These are phyloP conservation scores for Machimus atricapillus DNA, from an alignment of 2,888 invertebrate species.

Conservation along the genomic window DNA sequence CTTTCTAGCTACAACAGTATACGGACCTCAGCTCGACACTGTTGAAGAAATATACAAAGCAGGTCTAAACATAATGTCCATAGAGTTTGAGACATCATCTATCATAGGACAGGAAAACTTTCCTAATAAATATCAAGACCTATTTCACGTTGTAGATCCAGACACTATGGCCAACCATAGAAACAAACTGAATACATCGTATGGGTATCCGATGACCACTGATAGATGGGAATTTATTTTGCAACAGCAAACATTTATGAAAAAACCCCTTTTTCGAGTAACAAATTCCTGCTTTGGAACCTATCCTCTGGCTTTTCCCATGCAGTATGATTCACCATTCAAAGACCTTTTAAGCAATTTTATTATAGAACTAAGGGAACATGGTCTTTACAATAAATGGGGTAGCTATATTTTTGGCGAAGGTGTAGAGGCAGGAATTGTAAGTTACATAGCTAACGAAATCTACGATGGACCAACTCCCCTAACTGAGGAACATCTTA, in stretches of 20 bases:
- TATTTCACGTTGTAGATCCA: slow-evolving; percentile 42
- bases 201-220: slow-evolving; percentile 48
- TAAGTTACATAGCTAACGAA: neutral
- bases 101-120: slow-evolving; percentile 50
- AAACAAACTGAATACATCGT: slow-evolving; percentile 30
- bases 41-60: slow-evolving; percentile 48
- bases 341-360: slow-evolving; percentile 51
- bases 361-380: slow-evolving; percentile 48
- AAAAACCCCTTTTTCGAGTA: slow-evolving; percentile 48
- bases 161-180: slow-evolving; percentile 38
- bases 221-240: slow-evolving; percentile 51
- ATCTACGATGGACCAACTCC: neutral
- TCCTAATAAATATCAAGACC: slow-evolving; percentile 46
- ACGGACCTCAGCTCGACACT: slow-evolving; percentile 48
- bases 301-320: slow-evolving; percentile 50
- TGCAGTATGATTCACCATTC: slow-evolving; percentile 52
- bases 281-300: slow-evolving; percentile 50
- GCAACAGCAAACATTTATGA: slow-evolving; percentile 50
- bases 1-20: slow-evolving; percentile 51
- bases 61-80: slow-evolving; percentile 48
- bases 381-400: slow-evolving; percentile 52
- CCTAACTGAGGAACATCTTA: neutral
- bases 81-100: slow-evolving; percentile 50
- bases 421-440: neutral
- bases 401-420: neutral